phyloP scores from a whole-genome alignment of 1,140 invertebrate genomes.

The Dryas iulia region DNA sequence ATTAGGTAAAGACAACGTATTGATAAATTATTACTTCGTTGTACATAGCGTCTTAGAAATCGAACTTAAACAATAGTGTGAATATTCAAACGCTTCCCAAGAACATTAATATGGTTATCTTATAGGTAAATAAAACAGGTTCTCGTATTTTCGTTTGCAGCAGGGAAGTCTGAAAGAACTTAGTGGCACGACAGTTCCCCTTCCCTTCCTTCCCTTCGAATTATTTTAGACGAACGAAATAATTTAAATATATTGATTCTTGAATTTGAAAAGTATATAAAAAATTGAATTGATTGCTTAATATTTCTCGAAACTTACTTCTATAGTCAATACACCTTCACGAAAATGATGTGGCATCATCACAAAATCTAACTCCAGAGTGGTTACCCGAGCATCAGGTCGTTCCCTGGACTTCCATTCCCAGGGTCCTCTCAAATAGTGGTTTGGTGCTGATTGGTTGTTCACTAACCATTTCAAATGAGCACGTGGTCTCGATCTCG shows the following conservation, averaged over 20 bases:
- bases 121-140: no score
- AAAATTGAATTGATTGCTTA: neutral
- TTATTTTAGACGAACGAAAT: no score
- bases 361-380: constrained; percentile 52
- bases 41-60: no score
- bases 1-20: neutral
- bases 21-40: neutral
- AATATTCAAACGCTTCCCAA: no score
- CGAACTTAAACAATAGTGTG: no score
- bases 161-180: no score
- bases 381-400: constrained; percentile 48
- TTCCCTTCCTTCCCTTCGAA: no score
- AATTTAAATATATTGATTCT: no score
- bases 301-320: constrained; percentile 34
- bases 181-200: no score
- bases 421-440: constrained; percentile 54
- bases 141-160: no score
- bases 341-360: constrained; percentile 48
- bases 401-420: constrained; percentile 41
- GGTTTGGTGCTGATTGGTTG: constrained; percentile 76
- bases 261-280: neutral
- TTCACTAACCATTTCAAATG: constrained; percentile 90
- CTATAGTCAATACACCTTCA: constrained; percentile 48
- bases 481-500: constrained; percentile 88
- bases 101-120: no score